These are phyloP conservation scores for Tetraneura akinire DNA, from an alignment of 1,140 invertebrate genomes.

Conservation along the genomic window DNA sequence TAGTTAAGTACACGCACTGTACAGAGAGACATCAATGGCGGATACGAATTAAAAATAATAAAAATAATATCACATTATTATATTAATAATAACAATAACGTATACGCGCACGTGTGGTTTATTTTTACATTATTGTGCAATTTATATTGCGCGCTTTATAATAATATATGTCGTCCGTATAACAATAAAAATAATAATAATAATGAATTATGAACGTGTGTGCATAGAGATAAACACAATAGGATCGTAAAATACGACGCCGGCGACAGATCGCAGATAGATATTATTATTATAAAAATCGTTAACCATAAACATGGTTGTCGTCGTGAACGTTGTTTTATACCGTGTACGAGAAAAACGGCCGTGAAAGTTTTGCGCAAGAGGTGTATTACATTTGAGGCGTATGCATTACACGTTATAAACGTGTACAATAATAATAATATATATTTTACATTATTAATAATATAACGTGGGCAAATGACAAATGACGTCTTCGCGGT, in stretches of 20 bases:
- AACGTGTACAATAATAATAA: no score
- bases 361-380: conserved; percentile 21
- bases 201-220: neutral
- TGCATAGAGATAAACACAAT: neutral
- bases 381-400: no score
- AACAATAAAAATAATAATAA: conserved; percentile 26
- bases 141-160: neutral
- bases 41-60: neutral
- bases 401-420: no score
- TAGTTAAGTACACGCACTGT: neutral
- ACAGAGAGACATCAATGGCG: neutral
- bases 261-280: conserved; percentile 1
- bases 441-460: neutral
- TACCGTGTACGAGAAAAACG: neutral
- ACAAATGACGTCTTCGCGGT: conserved; percentile 18
- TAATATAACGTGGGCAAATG: neutral
- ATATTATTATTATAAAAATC: conserved; percentile 6
- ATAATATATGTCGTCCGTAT: no score
- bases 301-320: conserved; percentile 4
- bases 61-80: neutral
- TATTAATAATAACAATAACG: neutral
- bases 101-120: neutral
- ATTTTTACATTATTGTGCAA: no score
- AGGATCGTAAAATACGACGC: conserved; percentile 9
- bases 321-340: conserved; percentile 5